Conservation (phyloP, 2,113 vertebrate genomes). For the Puntigrus tetrazona region DNA sequence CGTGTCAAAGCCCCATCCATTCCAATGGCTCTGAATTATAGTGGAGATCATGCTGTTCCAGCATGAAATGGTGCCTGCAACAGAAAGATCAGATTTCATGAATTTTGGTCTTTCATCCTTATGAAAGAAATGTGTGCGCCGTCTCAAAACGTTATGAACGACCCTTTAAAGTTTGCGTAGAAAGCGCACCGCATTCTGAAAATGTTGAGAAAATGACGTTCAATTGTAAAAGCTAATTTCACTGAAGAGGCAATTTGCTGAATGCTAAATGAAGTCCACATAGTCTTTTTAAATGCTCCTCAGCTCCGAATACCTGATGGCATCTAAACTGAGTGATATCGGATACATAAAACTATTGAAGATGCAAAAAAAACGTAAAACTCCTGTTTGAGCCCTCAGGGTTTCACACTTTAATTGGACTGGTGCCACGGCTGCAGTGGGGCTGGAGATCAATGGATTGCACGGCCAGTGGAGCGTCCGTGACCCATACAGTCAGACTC, state of each 20-base stretch:
- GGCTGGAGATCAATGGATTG: conserved; percentile 53
- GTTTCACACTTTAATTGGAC: conserved; percentile 65
- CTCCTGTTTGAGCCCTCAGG: conserved; percentile 40
- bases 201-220: conserved; percentile 2
- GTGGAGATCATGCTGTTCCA: conserved; percentile 76
- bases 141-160: conserved; percentile 60
- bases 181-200: conserved; percentile 24
- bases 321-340: not conserved
- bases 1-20: conserved; percentile 74
- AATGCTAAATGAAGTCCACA: not conserved
- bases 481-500: conserved; percentile 54
- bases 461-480: conserved; percentile 49
- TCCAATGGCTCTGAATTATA: conserved; percentile 71
- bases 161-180: conserved; percentile 40
- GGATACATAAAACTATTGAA: not conserved
- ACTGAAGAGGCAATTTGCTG: conserved; percentile 11
- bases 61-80: conserved; percentile 75
- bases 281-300: not conserved
- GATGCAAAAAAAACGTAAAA: conserved; percentile 22
- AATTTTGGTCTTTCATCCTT: conserved; percentile 78
- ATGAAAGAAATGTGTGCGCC: conserved; percentile 78
- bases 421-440: conserved; percentile 56
- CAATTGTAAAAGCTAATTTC: conserved; percentile 6
- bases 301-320: not conserved
- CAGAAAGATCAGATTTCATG: conserved; percentile 78